Evolutionary conservation across 2,888 invertebrate species (phyloP).

Genomic region (Ophioninae sp.): DNA sequence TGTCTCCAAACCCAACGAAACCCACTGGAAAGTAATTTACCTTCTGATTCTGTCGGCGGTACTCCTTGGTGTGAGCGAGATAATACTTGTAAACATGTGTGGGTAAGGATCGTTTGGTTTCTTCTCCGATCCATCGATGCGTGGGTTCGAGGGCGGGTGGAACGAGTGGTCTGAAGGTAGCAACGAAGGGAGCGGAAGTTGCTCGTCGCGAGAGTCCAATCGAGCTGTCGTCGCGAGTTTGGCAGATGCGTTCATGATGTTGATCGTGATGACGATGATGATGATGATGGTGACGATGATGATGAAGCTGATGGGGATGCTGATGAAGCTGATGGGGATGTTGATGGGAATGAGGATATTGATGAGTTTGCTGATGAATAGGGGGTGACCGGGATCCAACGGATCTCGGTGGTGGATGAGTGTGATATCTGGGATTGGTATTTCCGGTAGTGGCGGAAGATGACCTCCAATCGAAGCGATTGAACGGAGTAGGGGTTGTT

Average conservation of each 20-base stretch:
- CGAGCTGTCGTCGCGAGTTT: conserved; percentile 47
- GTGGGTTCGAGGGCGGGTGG: conserved; percentile 76
- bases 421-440: conserved; percentile 64
- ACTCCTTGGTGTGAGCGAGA: conserved; percentile 81
- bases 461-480: conserved; percentile 66
- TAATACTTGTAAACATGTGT: conserved; percentile 87
- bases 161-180: conserved; percentile 45
- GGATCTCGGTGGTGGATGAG: conserved; percentile 67
- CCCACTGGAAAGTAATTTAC: conserved; percentile 76
- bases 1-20: not conserved
- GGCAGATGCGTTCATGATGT: conserved; percentile 47
- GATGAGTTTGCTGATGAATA: conserved; percentile 8
- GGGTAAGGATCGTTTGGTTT: conserved; percentile 85
- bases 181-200: conserved; percentile 38
- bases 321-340: conserved; percentile 17
- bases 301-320: conserved; percentile 16
- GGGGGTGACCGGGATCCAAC: conserved; percentile 55
- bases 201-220: conserved; percentile 38
- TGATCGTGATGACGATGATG: conserved; percentile 57
- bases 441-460: conserved; percentile 56
- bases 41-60: conserved; percentile 80
- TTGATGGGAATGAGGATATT: conserved; percentile 51
- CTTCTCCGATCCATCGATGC: conserved; percentile 85
- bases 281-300: conserved; percentile 57
- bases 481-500: conserved; percentile 65